phyloP scores from a whole-genome alignment of 2,797 vertebrate genomes.

The Apogon talboti region DNA sequence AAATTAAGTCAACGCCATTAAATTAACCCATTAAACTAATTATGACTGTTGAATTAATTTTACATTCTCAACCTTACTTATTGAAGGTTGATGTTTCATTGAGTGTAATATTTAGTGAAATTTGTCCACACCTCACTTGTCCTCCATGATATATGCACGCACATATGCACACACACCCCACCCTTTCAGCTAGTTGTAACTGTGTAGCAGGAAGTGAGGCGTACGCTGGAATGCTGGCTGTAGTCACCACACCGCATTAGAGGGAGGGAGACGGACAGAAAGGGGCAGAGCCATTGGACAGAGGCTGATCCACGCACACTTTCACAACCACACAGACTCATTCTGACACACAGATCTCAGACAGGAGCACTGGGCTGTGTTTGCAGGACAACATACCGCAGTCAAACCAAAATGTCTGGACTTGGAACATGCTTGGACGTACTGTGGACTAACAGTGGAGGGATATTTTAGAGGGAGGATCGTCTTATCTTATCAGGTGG shows the following conservation, averaged over 20 bases:
- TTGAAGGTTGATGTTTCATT: neutral
- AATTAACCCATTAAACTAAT: too few species aligned
- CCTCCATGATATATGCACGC: slow-evolving; percentile 6
- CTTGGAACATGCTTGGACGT: slow-evolving; percentile 38
- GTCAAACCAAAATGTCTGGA: slow-evolving; percentile 43
- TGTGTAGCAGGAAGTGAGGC: slow-evolving; percentile 79
- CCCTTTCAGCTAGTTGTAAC: slow-evolving; percentile 45
- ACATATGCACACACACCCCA: slow-evolving; percentile 26
- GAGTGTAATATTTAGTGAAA: too few species aligned
- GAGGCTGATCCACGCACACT: slow-evolving; percentile 56
- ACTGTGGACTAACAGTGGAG: slow-evolving; percentile 50
- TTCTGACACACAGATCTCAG: slow-evolving; percentile 50
- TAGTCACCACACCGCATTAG: slow-evolving; percentile 58
- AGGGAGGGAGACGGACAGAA: slow-evolving; percentile 16
- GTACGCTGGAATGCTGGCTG: slow-evolving; percentile 75
- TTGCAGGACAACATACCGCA: slow-evolving; percentile 60
- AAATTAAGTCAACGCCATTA: too few species aligned
- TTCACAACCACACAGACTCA: slow-evolving; percentile 50
- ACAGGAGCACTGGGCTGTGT: slow-evolving; percentile 40
- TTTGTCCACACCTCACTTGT: neutral
- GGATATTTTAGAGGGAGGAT: slow-evolving; percentile 45
- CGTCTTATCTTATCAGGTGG: slow-evolving; percentile 52
- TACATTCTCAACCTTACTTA: too few species aligned
- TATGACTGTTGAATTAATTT: too few species aligned
- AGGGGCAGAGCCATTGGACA: slow-evolving; percentile 57